Percentiles rank a stretch among this genome's conserved stretches.
Evolutionary conservation across 1,140 invertebrate species (phyloP).

Genomic region (Tetramorium simillimum): DNA sequence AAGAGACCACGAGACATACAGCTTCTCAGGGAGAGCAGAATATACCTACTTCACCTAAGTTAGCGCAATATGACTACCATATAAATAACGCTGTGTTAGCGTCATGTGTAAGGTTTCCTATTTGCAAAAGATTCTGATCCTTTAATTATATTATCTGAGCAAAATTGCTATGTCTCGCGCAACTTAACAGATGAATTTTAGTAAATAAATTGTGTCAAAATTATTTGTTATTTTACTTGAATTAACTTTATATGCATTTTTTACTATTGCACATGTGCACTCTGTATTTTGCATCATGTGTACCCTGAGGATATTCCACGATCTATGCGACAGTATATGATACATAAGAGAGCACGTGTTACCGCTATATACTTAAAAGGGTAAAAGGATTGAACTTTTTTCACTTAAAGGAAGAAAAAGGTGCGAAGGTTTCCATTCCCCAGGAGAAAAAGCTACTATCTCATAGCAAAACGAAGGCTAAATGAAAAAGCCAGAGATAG

Average conservation of each 20-base stretch:
- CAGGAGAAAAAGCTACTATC: background rate
- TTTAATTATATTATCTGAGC: background rate
- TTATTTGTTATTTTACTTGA: background rate
- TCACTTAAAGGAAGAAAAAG: slow-evolving; percentile 3
- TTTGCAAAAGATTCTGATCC: background rate
- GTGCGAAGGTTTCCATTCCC: background rate
- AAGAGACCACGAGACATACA: background rate
- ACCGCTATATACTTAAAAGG: background rate
- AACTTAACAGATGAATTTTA: background rate
- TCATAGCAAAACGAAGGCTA: background rate
- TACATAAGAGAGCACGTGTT: background rate
- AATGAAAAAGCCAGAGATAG: slow-evolving; percentile 7
- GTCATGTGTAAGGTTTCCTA: background rate
- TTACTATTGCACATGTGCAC: background rate
- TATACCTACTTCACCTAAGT: background rate
- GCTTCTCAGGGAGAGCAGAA: background rate
- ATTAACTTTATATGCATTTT: background rate
- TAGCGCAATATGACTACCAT: background rate
- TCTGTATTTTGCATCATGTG: background rate
- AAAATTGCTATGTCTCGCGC: background rate
- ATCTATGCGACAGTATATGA: background rate
- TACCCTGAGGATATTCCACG: background rate
- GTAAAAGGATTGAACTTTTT: slow-evolving; percentile 41
- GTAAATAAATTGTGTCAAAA: background rate
- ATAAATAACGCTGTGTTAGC: slow-evolving; percentile 10